Evolutionary conservation across 2,888 invertebrate genomes (phyloP), one percentile per base, ranked within the genome.

Genomic region (Acronicta aceris): DNA sequence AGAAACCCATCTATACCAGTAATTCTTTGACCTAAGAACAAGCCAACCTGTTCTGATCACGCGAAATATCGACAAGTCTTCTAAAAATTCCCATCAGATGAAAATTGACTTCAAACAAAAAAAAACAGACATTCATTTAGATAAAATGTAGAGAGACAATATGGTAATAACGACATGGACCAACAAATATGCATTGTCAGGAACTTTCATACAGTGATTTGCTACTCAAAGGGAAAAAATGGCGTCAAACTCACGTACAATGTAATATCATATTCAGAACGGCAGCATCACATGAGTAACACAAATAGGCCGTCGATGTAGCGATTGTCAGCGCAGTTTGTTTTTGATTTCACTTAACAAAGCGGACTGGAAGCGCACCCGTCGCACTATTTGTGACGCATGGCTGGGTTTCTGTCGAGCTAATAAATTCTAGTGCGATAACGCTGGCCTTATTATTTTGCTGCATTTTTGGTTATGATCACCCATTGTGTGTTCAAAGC

Each of bases 271-370:
- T 58, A 69, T 64, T 55, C 72, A 71, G 59, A 61, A 57, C 58
- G 49, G 61, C 58, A 57, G 59, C 59, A 65, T 63, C 59, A 59
- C 42, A 59, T 56, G 61, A 59, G 45, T 52, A 54, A 60, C 65
- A 68, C 62, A 67, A 67, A 78, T 76, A 76, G 74, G 76, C 59
- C 68, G 73, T 66, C 73, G 75, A 83, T 76, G 77, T 75, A 71
- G 77, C 76, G 81, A 84, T 81, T 80, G 82, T 81, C 79, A 79
- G 75, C 59, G 68, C 79, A 81, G 84, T 88, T 89, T 88, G 87
- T 91, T 90, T 89, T 87, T 86, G 88, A 90, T 90, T 90, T 83
- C 79, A 84, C 81, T 80, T 87, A 86, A 88, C 89, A 90, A 90
- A 88, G 87, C 87, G 87, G 68, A 77, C 81, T 74, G 81, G 79